Evolutionary conservation across 1,140 invertebrate genomes (phyloP).

Genomic region (Drosophila trapezifrons): DNA sequence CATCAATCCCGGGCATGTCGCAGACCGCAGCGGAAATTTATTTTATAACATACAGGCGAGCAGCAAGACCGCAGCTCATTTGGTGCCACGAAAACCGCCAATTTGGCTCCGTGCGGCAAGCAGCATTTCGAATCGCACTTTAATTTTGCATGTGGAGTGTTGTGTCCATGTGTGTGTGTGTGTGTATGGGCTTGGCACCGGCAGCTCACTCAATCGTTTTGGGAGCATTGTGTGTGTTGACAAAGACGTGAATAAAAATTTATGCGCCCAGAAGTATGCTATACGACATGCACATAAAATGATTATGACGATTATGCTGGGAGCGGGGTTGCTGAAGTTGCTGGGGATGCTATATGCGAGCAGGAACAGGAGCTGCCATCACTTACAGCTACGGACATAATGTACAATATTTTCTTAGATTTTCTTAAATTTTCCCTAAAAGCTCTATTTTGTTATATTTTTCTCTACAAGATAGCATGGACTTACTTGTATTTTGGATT

Average conservation of each 20-base stretch:
- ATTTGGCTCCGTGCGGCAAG: slow-evolving; percentile 63
- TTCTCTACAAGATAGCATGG: not conserved
- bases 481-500: not conserved
- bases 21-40: slow-evolving; percentile 63
- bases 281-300: slow-evolving; percentile 78
- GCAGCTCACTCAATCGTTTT: slow-evolving; percentile 45
- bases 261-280: slow-evolving; percentile 77
- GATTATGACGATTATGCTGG: slow-evolving; percentile 78
- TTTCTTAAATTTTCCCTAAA: not conserved
- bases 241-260: slow-evolving; percentile 76
- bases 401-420: not conserved
- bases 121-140: slow-evolving; percentile 72
- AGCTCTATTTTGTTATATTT: not conserved
- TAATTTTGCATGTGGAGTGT: slow-evolving; percentile 51
- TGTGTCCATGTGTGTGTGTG: not conserved
- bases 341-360: slow-evolving; percentile 40
- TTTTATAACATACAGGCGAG: slow-evolving; percentile 52
- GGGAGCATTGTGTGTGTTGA: slow-evolving; percentile 56
- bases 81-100: slow-evolving; percentile 77
- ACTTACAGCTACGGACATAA: slow-evolving; percentile 40
- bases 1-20: slow-evolving; percentile 23
- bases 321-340: slow-evolving; percentile 12
- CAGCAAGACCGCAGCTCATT: slow-evolving; percentile 60
- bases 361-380: slow-evolving; percentile 42
- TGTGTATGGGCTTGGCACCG: not conserved